Evolutionary conservation across 1,140 invertebrate species (phyloP).

Genomic region (Aphelenchoides fujianensis): DNA sequence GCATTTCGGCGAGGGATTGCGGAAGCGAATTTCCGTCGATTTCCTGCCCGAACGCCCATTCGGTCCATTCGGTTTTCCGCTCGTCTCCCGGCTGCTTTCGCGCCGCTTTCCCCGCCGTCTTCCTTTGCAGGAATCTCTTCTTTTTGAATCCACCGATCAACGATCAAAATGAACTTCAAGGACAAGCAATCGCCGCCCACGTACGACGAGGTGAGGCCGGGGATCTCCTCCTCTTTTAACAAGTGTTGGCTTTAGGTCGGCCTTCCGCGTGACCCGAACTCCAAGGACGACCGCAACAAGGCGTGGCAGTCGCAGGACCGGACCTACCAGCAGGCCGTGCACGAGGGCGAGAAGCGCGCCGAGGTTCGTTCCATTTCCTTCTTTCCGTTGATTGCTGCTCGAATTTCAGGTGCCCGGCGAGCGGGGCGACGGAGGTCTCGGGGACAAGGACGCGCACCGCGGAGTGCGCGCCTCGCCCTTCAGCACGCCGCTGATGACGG

Average conservation of each 20-base stretch:
- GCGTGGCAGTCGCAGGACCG: neutral
- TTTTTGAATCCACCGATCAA: too few species aligned
- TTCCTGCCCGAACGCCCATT: too few species aligned
- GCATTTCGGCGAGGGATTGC: too few species aligned
- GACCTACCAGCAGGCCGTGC: neutral
- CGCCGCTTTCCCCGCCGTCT: too few species aligned
- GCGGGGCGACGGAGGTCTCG: neutral
- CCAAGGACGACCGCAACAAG: neutral
- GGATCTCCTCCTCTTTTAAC: neutral
- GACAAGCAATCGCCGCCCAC: neutral
- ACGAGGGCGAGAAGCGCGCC: neutral
- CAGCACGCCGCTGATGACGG: neutral
- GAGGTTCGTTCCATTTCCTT: neutral
- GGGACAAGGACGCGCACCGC: neutral
- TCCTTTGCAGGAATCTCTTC: too few species aligned
- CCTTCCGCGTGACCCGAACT: neutral
- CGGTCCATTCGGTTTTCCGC: too few species aligned
- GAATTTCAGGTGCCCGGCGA: neutral
- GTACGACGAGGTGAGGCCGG: neutral
- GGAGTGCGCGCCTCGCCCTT: neutral
- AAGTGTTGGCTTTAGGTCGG: neutral
- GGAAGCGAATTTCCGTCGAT: too few species aligned
- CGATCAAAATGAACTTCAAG: too few species aligned
- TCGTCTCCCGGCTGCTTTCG: too few species aligned
- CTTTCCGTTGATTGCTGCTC: neutral